Conservation (phyloP, 2,888 invertebrate genomes). For the Tetragnatha montana region DNA sequence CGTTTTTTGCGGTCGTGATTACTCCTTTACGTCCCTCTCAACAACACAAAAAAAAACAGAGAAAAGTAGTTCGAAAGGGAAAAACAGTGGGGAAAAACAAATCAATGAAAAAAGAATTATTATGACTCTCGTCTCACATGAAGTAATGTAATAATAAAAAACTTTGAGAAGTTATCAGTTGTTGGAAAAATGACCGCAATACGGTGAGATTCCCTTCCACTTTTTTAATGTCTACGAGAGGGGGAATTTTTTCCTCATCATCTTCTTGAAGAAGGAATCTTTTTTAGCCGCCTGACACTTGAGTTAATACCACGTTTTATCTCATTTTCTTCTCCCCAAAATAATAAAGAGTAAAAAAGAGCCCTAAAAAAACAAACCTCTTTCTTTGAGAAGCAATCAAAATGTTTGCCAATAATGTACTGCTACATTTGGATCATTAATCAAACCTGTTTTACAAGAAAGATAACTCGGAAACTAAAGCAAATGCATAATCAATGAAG, state of each 20-base stretch:
- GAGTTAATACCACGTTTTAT: constrained; percentile 71
- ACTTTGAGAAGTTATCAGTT: constrained; percentile 68
- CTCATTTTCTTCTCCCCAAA: constrained; percentile 68
- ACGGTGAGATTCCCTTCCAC: constrained; percentile 53
- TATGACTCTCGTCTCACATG: constrained; percentile 68
- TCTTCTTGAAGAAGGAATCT: constrained; percentile 67
- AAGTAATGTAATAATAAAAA: constrained; percentile 67
- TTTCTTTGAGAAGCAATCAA: constrained; percentile 70
- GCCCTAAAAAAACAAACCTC: constrained; percentile 48
- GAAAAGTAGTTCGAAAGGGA: constrained; percentile 46
- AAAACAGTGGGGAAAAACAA: constrained; percentile 39
- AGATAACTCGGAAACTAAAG: constrained; percentile 69
- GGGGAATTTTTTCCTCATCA: constrained; percentile 70
- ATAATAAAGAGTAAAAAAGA: constrained; percentile 60
- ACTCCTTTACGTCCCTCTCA: constrained; percentile 67
- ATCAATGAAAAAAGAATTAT: constrained; percentile 66
- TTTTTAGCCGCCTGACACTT: constrained; percentile 69
- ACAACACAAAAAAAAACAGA: constrained; percentile 22
- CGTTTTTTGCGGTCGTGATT: constrained; percentile 50
- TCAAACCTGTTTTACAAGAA: constrained; percentile 70
- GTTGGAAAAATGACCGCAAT: constrained; percentile 70
- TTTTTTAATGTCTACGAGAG: constrained; percentile 68
- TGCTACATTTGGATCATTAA: constrained; percentile 70
- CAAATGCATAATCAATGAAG: constrained; percentile 71
- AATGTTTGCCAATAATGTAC: constrained; percentile 71